Evolutionary conservation across 2,888 invertebrate species (phyloP).

Genomic region (Eupithecia subfuscata): DNA sequence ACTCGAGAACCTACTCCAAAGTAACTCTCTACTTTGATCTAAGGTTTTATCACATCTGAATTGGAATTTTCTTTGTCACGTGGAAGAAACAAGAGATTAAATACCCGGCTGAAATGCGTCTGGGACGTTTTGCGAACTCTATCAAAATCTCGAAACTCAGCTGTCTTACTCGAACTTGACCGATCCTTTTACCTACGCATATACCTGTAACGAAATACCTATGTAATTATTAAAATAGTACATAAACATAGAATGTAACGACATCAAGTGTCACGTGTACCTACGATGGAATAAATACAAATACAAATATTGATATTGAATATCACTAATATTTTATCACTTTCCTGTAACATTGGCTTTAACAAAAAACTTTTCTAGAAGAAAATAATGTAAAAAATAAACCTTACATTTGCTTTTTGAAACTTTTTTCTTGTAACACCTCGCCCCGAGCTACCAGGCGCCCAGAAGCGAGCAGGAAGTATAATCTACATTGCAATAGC

Average conservation of each 20-base stretch:
- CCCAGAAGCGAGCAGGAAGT: constrained; percentile 24
- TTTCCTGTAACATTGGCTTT: background rate
- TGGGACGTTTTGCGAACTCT: background rate
- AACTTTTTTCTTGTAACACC: background rate
- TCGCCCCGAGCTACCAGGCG: constrained; percentile 23
- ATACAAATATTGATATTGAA: constrained; percentile 1
- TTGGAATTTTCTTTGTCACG: background rate
- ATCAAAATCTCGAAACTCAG: background rate
- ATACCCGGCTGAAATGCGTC: background rate
- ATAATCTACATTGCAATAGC: constrained; percentile 29
- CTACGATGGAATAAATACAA: no score
- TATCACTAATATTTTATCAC: background rate
- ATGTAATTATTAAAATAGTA: no score
- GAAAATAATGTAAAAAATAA: no score
- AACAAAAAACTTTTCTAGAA: background rate
- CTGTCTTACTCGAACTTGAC: background rate
- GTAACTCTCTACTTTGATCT: no score
- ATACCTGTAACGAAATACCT: no score
- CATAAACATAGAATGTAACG: no score
- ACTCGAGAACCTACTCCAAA: no score
- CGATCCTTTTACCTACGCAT: background rate
- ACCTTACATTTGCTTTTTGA: no score
- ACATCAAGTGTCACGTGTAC: no score
- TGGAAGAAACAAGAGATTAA: background rate
- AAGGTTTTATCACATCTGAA: background rate